These are phyloP conservation scores for Tetragonula clypearis DNA, from an alignment of 1,140 invertebrate species.

Conservation along the genomic window DNA sequence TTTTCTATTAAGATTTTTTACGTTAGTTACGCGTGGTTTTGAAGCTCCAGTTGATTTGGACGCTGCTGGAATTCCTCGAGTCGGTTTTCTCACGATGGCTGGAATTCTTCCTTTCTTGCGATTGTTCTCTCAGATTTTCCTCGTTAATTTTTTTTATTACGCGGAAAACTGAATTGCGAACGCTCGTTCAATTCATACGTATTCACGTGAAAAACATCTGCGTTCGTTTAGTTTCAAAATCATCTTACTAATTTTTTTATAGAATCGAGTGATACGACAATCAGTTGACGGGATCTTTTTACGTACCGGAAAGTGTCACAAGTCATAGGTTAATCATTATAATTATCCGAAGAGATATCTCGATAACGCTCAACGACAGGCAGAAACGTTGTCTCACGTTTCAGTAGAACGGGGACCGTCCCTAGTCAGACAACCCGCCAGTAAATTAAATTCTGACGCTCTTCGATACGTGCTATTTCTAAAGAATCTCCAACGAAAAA, in stretches of 20 bases:
- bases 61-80: no score
- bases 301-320: background rate
- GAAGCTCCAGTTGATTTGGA: background rate
- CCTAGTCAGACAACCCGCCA: background rate
- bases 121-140: background rate
- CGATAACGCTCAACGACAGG: background rate
- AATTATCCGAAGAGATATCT: background rate
- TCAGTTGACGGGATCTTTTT: background rate
- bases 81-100: no score
- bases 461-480: background rate
- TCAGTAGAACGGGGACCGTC: background rate
- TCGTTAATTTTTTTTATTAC: background rate
- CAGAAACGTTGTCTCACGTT: background rate
- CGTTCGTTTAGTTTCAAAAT: background rate
- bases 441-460: background rate
- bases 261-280: background rate
- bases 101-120: no score
- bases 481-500: background rate
- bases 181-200: no score
- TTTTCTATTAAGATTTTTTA: background rate
- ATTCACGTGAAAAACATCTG: no score
- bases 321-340: background rate
- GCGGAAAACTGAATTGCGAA: background rate
- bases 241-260: background rate
- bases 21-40: background rate